Evolutionary conservation across 2,888 invertebrate genomes (phyloP).

Genomic region (Danaus chrysippus): DNA sequence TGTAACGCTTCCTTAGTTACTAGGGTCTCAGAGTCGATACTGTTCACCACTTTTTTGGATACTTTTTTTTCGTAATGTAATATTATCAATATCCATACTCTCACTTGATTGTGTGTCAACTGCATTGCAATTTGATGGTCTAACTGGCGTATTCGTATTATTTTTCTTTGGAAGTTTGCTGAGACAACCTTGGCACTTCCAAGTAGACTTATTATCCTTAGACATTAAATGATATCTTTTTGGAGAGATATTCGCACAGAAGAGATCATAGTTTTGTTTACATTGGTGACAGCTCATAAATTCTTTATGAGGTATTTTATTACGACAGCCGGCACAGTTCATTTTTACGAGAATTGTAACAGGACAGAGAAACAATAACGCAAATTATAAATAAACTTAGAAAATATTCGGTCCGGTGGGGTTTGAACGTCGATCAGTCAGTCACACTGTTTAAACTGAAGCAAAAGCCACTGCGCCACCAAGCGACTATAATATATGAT

Average conservation of each 20-base stretch:
- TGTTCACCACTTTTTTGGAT: slow-evolving; percentile 9
- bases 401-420: slow-evolving; percentile 7
- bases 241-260: slow-evolving; percentile 20
- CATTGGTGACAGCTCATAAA: slow-evolving; percentile 14
- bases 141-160: slow-evolving; percentile 23
- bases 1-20: slow-evolving; percentile 12
- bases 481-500: slow-evolving; percentile 4
- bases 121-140: slow-evolving; percentile 5
- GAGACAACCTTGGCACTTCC: slow-evolving; percentile 21
- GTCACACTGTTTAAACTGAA: slow-evolving; percentile 5
- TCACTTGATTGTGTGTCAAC: not conserved
- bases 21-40: slow-evolving; percentile 6
- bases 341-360: slow-evolving; percentile 7
- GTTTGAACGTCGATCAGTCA: not conserved
- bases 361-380: slow-evolving; percentile 9
- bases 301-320: slow-evolving; percentile 15
- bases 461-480: slow-evolving; percentile 11
- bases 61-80: slow-evolving; percentile 5
- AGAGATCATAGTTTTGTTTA: slow-evolving; percentile 12
- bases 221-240: slow-evolving; percentile 18
- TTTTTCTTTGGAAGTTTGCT: slow-evolving; percentile 20
- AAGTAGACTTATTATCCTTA: slow-evolving; percentile 13
- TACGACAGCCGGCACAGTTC: slow-evolving; percentile 13
- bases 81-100: not conserved
- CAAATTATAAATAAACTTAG: slow-evolving; percentile 8